A percentile compares a stretch with the other conserved stretches of the same genome.
phyloP scores from a whole-genome alignment of 1,140 invertebrate genomes.

The Euura lappo region DNA sequence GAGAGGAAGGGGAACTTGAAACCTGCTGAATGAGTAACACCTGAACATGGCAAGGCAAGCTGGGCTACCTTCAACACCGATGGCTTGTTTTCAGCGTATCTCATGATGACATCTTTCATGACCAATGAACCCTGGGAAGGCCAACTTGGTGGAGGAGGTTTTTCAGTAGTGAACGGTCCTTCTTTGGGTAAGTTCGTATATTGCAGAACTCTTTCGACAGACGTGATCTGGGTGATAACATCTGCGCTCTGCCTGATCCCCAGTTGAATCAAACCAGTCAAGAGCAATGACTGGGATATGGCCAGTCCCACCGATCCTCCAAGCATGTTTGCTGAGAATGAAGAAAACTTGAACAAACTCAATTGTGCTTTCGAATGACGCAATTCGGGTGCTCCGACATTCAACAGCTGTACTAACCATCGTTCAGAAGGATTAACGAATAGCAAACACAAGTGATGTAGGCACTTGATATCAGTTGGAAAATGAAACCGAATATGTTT shows the following conservation, averaged over 20 bases:
- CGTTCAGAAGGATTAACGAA: constrained; percentile 52
- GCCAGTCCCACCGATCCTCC: constrained; percentile 78
- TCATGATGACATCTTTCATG: constrained; percentile 71
- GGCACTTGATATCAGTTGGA: constrained; percentile 73
- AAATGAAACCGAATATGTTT: constrained; percentile 80
- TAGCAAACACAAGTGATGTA: constrained; percentile 66
- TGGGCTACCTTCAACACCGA: constrained; percentile 68
- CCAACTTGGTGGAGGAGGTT: constrained; percentile 56
- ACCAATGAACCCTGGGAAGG: constrained; percentile 51
- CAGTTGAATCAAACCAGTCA: constrained; percentile 89
- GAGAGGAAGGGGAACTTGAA: neutral
- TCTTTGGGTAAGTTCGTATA: constrained; percentile 74
- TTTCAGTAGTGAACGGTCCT: constrained; percentile 47
- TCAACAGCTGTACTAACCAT: constrained; percentile 33
- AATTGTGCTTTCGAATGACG: no score
- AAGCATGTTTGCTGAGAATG: no score
- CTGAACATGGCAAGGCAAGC: no score
- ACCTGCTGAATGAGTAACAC: neutral
- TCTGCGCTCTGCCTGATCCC: constrained; percentile 86
- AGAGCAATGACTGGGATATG: constrained; percentile 79
- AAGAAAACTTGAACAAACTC: no score
- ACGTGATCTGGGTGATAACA: constrained; percentile 86
- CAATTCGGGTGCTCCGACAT: no score
- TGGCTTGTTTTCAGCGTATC: constrained; percentile 67
- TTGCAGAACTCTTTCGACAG: constrained; percentile 84